These are phyloP conservation scores for Apostichopus parvimensis DNA, from an alignment of 35 echinoderm and acorn worm genomes.

Conservation along the genomic window DNA sequence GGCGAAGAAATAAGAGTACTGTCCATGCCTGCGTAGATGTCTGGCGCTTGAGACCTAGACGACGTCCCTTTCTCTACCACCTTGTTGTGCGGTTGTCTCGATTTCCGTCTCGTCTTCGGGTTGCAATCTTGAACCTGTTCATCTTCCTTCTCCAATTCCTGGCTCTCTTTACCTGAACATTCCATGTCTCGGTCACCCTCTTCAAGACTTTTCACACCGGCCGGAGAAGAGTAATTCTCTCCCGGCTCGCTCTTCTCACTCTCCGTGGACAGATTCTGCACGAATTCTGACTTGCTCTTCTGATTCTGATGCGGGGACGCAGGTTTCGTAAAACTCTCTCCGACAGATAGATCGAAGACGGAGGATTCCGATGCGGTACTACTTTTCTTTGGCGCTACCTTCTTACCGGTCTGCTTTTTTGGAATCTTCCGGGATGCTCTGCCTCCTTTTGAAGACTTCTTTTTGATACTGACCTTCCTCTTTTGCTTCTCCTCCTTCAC, in stretches of 20 bases:
- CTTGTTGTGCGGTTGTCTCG: slow-evolving; percentile 35
- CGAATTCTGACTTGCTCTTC: background rate
- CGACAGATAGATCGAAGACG: slow-evolving; percentile 42
- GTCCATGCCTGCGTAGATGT: background rate
- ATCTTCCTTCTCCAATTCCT: background rate
- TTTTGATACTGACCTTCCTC: slow-evolving; percentile 14
- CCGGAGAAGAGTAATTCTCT: background rate
- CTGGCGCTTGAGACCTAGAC: background rate
- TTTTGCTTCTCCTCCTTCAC: slow-evolving; percentile 7
- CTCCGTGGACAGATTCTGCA: slow-evolving; percentile 54
- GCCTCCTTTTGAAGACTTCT: slow-evolving; percentile 8
- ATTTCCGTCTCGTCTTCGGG: slow-evolving; percentile 3
- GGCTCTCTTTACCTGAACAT: background rate
- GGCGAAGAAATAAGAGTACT: background rate
- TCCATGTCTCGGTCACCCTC: background rate
- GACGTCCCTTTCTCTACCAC: background rate
- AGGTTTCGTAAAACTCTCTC: slow-evolving; percentile 43
- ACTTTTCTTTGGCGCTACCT: background rate
- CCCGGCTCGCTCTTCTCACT: slow-evolving; percentile 47
- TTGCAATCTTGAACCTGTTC: background rate
- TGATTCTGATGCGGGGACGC: background rate
- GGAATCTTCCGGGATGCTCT: background rate
- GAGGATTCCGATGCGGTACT: background rate
- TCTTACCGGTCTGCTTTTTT: background rate
- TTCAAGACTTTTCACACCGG: background rate